These are phyloP conservation scores for Nezara viridula DNA, from an alignment of 2,888 invertebrate genomes.

Conservation along the genomic window DNA sequence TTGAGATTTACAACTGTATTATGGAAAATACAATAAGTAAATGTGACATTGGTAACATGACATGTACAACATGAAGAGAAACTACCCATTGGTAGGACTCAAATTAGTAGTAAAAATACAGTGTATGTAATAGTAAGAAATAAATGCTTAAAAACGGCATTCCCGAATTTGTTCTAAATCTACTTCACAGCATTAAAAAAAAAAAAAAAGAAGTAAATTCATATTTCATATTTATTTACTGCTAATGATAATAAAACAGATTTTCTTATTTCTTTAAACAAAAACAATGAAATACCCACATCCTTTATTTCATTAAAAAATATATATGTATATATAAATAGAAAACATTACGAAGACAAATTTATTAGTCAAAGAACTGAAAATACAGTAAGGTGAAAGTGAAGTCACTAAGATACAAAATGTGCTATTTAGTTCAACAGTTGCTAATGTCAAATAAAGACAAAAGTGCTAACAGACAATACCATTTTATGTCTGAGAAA, in stretches of 20 bases:
- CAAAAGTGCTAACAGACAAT: slow-evolving; percentile 20
- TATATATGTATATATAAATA: background rate
- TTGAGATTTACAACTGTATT: too few relatives aligned
- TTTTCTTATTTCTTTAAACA: background rate
- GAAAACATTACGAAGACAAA: background rate
- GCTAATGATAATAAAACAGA: background rate
- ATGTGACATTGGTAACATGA: too few relatives aligned
- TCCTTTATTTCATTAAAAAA: background rate
- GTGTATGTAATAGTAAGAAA: too few relatives aligned
- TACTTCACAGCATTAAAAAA: too few relatives aligned
- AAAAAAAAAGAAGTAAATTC: too few relatives aligned
- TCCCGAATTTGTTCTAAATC: too few relatives aligned
- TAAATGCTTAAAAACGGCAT: too few relatives aligned
- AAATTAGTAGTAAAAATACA: too few relatives aligned
- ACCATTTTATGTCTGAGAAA: background rate
- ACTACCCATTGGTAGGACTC: too few relatives aligned
- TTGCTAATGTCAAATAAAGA: background rate
- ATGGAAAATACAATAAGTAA: too few relatives aligned
- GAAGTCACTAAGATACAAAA: background rate
- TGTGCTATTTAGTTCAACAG: slow-evolving; percentile 27
- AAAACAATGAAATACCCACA: background rate
- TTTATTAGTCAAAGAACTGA: slow-evolving; percentile 35
- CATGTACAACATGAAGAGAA: too few relatives aligned
- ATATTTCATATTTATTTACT: too few relatives aligned
- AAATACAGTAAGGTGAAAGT: slow-evolving; percentile 12